Evolutionary conservation across 2,888 invertebrate genomes (phyloP).

Genomic region (Nebria salina): DNA sequence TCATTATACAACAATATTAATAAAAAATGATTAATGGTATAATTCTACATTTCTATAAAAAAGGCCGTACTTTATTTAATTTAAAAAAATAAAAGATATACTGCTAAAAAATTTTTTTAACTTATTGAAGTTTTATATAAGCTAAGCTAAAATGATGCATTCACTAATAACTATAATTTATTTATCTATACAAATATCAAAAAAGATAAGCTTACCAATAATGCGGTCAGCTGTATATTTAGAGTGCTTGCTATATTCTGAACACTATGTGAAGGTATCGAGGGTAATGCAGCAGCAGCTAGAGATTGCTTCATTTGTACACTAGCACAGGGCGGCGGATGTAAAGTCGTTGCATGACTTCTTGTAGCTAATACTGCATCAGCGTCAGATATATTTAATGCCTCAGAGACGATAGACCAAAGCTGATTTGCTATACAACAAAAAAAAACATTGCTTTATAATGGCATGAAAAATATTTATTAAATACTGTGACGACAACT

Average conservation of each 20-base stretch:
- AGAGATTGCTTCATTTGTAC: constrained; percentile 52
- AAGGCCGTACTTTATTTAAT: too few relatives aligned
- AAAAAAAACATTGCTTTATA: constrained; percentile 26
- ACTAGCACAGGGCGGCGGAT: constrained; percentile 59
- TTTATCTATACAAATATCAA: background rate
- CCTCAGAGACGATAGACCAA: constrained; percentile 67
- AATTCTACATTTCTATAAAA: too few relatives aligned
- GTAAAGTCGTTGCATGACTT: constrained; percentile 57
- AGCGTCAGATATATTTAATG: constrained; percentile 67
- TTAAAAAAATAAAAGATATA: too few relatives aligned
- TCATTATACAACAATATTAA: constrained; percentile 18
- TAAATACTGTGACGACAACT: background rate
- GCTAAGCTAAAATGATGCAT: too few relatives aligned
- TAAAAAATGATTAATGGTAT: too few relatives aligned
- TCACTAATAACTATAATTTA: too few relatives aligned
- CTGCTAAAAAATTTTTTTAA: too few relatives aligned
- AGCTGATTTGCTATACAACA: constrained; percentile 65
- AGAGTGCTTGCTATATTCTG: constrained; percentile 72
- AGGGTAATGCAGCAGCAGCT: constrained; percentile 63
- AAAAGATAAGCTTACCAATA: constrained; percentile 68
- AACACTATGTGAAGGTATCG: constrained; percentile 70
- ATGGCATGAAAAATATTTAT: background rate
- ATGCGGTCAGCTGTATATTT: constrained; percentile 73
- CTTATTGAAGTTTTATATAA: too few relatives aligned
- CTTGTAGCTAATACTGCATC: constrained; percentile 66